Base-by-base conservation (phyloP, 2,113 vertebrate species). In the Otolemur garnettii region DNA sequence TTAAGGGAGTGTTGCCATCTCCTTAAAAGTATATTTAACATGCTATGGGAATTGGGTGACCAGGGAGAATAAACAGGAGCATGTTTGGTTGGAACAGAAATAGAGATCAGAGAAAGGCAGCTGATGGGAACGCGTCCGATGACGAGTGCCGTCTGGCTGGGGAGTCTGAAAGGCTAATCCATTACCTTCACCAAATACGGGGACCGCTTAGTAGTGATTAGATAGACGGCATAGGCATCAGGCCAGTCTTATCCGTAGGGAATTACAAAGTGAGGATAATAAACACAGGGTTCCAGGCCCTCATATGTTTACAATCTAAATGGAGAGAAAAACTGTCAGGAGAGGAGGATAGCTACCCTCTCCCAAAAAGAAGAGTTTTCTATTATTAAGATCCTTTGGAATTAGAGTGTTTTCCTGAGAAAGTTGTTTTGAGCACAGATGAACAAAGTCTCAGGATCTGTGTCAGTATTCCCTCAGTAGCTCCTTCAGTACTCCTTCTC, bases 161-260 rank as follows among this genome's bases (percentile, higher is more conserved):
- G 35, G 53, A 0, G 8, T 7, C 45, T 80, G 53, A 91, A 71
- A 92, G 66, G 60, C 87, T 94, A 96, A 94, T 96, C 88, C 72
- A 96, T 96, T 91, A 93, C 94, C 92, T 96, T 89, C 78, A 91
- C 13, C 59, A 93, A 94, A 96, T 85, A 81, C 60, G 2, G 50
- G 95, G 79, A 62, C 59, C 64, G 38, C 81, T 84, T 45, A 38
- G 78, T 64, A 68, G 78, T 75, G 93, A 94, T 87, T 91, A 96
- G 94, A 95, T 96, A n/a, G 83, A 96, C 59, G 72, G 33, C 62
- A 53, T 79, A 91, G 71, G 94, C 84, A 89, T 68, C 64, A 66
- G 86, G 79, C 21, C 64, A 55, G 91, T 62, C 45, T 96, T 92
- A 95, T 91, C 88, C 82, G 45, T 1, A 84, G 86, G 93, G 82